phyloP scores from a whole-genome alignment of 2,888 invertebrate species.

The Cecidostiba fungosa region DNA sequence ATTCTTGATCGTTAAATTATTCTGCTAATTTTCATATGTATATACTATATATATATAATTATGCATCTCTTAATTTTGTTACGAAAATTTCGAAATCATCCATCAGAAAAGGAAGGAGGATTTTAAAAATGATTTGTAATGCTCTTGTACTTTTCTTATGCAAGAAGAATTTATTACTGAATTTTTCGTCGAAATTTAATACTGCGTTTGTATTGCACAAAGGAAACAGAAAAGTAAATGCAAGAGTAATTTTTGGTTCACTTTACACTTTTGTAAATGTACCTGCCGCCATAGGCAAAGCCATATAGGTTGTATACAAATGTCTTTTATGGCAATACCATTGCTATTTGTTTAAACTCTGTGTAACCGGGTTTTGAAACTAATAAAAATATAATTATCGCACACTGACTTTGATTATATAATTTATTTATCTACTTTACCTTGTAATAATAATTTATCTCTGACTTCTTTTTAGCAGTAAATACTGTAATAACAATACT shows the following conservation, averaged over 20 bases:
- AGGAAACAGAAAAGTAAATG: constrained; percentile 38
- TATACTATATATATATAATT: constrained; percentile 48
- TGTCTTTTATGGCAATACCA: constrained; percentile 57
- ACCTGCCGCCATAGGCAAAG: constrained; percentile 54
- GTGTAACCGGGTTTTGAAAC: constrained; percentile 56
- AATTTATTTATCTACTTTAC: constrained; percentile 19
- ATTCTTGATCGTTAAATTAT: constrained; percentile 18
- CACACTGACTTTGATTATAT: constrained; percentile 37
- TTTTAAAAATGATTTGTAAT: constrained; percentile 51
- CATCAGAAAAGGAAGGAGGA: constrained; percentile 21
- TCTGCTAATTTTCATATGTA: constrained; percentile 11
- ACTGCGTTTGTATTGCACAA: constrained; percentile 64
- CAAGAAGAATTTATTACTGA: constrained; percentile 58
- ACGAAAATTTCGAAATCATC: constrained; percentile 23
- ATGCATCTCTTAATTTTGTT: constrained; percentile 38
- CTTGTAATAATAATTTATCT: neutral
- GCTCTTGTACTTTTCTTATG: constrained; percentile 53
- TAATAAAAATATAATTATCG: constrained; percentile 61
- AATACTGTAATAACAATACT: constrained; percentile 28
- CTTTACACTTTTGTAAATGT: constrained; percentile 61
- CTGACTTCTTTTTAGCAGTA: neutral
- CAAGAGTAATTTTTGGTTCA: constrained; percentile 42
- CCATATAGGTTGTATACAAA: constrained; percentile 59
- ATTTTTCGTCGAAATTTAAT: constrained; percentile 58
- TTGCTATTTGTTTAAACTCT: constrained; percentile 49